These are phyloP conservation scores for Antheraea yamamai DNA, from an alignment of 2,888 invertebrate genomes.

Conservation along the genomic window DNA sequence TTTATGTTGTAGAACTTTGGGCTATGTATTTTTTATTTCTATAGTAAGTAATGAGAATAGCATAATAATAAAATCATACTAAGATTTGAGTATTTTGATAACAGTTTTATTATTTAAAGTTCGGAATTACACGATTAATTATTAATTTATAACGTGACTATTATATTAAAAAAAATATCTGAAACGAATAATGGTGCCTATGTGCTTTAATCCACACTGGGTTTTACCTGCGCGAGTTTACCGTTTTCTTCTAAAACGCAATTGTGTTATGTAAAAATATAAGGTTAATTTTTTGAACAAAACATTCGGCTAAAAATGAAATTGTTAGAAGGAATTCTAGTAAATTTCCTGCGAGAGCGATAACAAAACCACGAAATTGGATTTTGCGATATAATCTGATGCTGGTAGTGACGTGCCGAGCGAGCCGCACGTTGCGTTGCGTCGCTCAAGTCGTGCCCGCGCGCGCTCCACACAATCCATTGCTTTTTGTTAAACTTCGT, in stretches of 20 bases:
- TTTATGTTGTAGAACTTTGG: background rate
- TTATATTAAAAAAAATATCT: background rate
- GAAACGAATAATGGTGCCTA: background rate
- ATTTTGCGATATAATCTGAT: conserved; percentile 78
- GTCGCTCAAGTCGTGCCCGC: conserved; percentile 16
- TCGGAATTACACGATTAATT: background rate
- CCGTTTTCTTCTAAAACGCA: background rate
- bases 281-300: conserved; percentile 51
- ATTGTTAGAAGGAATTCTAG: conserved; percentile 64
- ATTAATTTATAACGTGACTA: no score
- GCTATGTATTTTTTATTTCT: no score
- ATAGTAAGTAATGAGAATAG: no score
- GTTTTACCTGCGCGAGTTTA: background rate
- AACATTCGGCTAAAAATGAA: conserved; percentile 42
- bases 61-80: no score
- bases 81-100: no score
- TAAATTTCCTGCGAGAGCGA: conserved; percentile 69
- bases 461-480: background rate
- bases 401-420: conserved; percentile 66
- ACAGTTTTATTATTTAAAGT: background rate
- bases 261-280: conserved; percentile 31
- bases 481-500: conserved; percentile 23
- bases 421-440: conserved; percentile 42
- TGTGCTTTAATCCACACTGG: background rate
- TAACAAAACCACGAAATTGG: conserved; percentile 81